Base-by-base conservation (phyloP, 2,888 invertebrate genomes). In the Tetramorium bicarinatum region DNA sequence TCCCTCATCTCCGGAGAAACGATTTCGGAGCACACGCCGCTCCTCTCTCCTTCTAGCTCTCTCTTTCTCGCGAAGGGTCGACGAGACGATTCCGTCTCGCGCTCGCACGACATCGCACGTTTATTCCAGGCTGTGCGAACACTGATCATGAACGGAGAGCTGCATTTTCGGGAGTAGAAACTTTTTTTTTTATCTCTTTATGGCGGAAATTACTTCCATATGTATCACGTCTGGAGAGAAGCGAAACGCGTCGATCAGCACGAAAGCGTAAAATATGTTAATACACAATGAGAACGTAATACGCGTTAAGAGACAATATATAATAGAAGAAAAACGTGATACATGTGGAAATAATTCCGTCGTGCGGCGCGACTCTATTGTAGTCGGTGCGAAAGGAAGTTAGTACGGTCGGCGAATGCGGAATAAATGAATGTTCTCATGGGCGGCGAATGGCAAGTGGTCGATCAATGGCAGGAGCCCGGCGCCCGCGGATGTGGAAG, bases 1-100 rank as follows among this genome's bases (percentile, higher is more conserved):
- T 88, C 85, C 79, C 85, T 91, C 92, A 87, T 89, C 59, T 80
- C 41, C 34, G 56, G 8, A 59, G 54, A 15, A 76, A 47, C 64
- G 47, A 47, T 62, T 75, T 11, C 75, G 6, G n/a, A 47, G 21
- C 49, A 6, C 54, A 11, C 82, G 29, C 29, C 0, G 3, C 29
- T 34, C 29, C 29, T 34, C 29, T 34, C 29, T 34, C 0, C 29
- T 34, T 21, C 34, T 38, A 8, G 25, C 67, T 54, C 56, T 15
- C 11, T 41, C n/a, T 21, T 18, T 69, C 15, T 59, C 72, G 15
- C 25, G 61, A 29, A 25, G 41, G 15, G 38, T 9, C 9, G 25
- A 2, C 47, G 34, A 64, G 11, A 56, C 29, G 54, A 59, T 79
- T 49, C 49, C 56, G 38, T 77, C 29, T 81, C 62, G 49, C 34